Evolutionary conservation across 2,113 vertebrate species (phyloP).

Genomic region (Scartelaos histophorus): DNA sequence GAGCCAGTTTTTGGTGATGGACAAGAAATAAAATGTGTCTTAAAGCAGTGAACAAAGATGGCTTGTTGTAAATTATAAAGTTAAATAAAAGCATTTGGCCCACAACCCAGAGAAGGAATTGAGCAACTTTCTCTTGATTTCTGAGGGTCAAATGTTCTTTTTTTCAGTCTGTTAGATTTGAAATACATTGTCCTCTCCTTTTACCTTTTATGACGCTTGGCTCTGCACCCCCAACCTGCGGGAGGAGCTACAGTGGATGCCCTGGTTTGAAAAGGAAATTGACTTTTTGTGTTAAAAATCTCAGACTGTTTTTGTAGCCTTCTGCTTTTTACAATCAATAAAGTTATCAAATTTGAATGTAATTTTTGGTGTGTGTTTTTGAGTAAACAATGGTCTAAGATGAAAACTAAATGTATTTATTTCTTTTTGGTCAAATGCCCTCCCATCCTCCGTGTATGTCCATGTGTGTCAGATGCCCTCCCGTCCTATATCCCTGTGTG

Average conservation of each 20-base stretch:
- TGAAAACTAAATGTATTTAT: not conserved
- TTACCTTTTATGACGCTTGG: conserved; percentile 74
- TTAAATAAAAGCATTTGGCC: conserved; percentile 21
- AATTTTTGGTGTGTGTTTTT: too few species aligned
- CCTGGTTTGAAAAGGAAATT: conserved; percentile 52
- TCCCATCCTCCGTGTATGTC: too few species aligned
- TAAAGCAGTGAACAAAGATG: conserved; percentile 25
- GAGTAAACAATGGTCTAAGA: not conserved
- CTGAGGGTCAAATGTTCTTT: conserved; percentile 19
- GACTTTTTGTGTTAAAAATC: conserved; percentile 36
- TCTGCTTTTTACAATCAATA: conserved; percentile 73
- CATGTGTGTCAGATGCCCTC: too few species aligned
- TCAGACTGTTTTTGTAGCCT: conserved; percentile 51
- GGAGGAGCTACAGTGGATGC: conserved; percentile 74
- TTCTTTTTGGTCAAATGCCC: too few species aligned
- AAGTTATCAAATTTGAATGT: conserved; percentile 41
- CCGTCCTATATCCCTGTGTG: too few species aligned
- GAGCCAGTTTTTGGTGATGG: conserved; percentile 20
- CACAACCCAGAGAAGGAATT: conserved; percentile 67
- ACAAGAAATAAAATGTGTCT: conserved; percentile 8
- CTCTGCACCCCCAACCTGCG: conserved; percentile 64
- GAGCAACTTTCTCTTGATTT: conserved; percentile 77
- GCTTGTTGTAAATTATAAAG: not conserved
- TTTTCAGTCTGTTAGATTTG: conserved; percentile 45
- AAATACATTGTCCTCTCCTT: conserved; percentile 36